Conservation (phyloP, 2,888 invertebrate species). For the Aphidoletes aphidimyza region DNA sequence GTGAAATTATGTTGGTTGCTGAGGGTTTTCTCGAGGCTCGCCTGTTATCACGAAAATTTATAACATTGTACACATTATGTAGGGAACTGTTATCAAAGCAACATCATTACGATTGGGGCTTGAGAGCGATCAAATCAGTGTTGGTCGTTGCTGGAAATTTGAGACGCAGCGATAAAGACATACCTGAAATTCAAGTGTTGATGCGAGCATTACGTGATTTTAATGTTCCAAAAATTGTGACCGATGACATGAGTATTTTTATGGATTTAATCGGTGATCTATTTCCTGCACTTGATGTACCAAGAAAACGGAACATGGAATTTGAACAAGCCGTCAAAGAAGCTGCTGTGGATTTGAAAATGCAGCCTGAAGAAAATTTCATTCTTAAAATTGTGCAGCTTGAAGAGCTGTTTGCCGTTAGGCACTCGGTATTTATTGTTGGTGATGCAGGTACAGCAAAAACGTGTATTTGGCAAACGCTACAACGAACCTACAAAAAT, state of each 20-base stretch:
- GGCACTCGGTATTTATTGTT: slow-evolving; percentile 92
- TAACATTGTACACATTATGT: slow-evolving; percentile 92
- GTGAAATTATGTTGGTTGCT: slow-evolving; percentile 97
- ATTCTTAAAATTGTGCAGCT: slow-evolving; percentile 87
- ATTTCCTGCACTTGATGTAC: slow-evolving; percentile 92
- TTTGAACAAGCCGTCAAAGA: slow-evolving; percentile 85
- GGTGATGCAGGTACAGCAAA: slow-evolving; percentile 93
- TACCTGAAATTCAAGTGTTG: slow-evolving; percentile 91
- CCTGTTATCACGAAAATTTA: slow-evolving; percentile 91
- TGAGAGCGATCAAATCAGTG: slow-evolving; percentile 95
- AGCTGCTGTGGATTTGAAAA: slow-evolving; percentile 82
- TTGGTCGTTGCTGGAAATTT: slow-evolving; percentile 93
- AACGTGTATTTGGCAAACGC: slow-evolving; percentile 91
- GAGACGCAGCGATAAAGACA: slow-evolving; percentile 68
- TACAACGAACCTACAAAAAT: slow-evolving; percentile 79
- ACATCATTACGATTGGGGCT: slow-evolving; percentile 98
- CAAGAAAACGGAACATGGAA: slow-evolving; percentile 85
- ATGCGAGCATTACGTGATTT: slow-evolving; percentile 96
- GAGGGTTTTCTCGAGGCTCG: slow-evolving; percentile 96
- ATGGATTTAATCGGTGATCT: slow-evolving; percentile 95
- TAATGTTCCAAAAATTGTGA: slow-evolving; percentile 93
- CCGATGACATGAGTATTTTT: slow-evolving; percentile 91
- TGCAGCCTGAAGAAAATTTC: slow-evolving; percentile 93
- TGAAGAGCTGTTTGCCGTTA: slow-evolving; percentile 91
- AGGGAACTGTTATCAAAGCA: slow-evolving; percentile 91